Base-by-base conservation (phyloP, 2,888 invertebrate genomes). In the Hypselothyrea guttata region DNA sequence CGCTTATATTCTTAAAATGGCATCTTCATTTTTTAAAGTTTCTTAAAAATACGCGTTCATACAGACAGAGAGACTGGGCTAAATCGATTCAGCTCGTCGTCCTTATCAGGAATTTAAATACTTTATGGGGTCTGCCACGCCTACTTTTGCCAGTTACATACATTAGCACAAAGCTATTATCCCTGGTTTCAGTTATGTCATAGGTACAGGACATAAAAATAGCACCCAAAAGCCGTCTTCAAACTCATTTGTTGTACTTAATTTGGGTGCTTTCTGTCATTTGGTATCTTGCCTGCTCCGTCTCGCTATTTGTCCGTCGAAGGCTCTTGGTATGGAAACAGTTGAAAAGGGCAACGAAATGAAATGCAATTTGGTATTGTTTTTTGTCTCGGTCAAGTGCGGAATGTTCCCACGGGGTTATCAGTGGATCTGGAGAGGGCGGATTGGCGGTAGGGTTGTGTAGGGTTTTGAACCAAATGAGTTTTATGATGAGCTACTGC, bases 211-310 rank as follows among this genome's bases (percentile, higher is more conserved):
- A 22, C 2, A 22, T 4, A 22, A 22, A 22, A 5, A 22, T n/a
- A n/a, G 31, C 57, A 56, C 51, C 77, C 75, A 41, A 60, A 55
- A 53, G 60, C 54, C 60, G 65, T 60, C 65, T 68, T 58, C 53
- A 63, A 83, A 75, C 85, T 85, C 86, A 84, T 81, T 81, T 81
- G 73, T 86, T 85, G 73, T 81, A 73, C 81, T 83, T 81, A 84
- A 81, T 86, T 83, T 83, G 67, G 69, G 49, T 61, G 30, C 42
- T 30, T 34, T 27, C 15, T 37, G 9, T 11, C 22, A 4, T 5
- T 35, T 12, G 4, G 0, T n/a, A 8, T 15, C 40, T 33, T 1
- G 9, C 28, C 11, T 31, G 28, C 11, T 7, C 9, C 42, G 13
- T 38, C 44, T 33, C 31, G 2, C 31, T 49, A 9, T 18, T 9